Percentiles rank a stretch among this genome's conserved stretches.
These are phyloP conservation scores for Hirtodrosophila cameraria DNA, from an alignment of 2,888 invertebrate genomes.

Conservation along the genomic window DNA sequence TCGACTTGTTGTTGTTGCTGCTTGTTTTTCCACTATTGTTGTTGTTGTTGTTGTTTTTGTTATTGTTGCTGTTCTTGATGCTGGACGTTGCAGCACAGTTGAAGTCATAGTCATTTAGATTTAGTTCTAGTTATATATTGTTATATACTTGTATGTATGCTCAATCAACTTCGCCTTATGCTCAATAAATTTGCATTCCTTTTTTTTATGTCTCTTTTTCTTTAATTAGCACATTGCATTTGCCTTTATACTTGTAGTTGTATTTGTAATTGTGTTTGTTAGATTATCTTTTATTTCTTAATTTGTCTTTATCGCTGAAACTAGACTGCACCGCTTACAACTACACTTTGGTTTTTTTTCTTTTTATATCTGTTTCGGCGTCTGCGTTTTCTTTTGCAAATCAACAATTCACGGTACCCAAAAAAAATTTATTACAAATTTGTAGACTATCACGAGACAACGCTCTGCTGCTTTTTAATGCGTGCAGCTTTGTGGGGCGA, in stretches of 20 bases:
- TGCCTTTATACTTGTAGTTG: conserved; percentile 35
- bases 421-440: conserved; percentile 12
- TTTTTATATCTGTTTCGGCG: conserved; percentile 16
- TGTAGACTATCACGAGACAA: conserved; percentile 13
- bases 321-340: conserved; percentile 39
- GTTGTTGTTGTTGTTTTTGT: conserved; percentile 28
- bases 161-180: conserved; percentile 47
- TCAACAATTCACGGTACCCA: conserved; percentile 6
- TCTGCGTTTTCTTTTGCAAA: conserved; percentile 25
- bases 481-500: conserved; percentile 61
- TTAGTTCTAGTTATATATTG: conserved; percentile 25
- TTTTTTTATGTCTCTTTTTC: conserved; percentile 20
- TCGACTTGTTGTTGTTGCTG: conserved; percentile 56
- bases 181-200: conserved; percentile 66
- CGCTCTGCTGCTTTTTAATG: conserved; percentile 24
- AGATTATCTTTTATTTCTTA: conserved; percentile 42
- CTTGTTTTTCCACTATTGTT: conserved; percentile 23
- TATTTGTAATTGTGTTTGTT: no score
- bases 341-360: conserved; percentile 48
- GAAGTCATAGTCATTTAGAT: conserved; percentile 83
- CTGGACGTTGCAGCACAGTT: conserved; percentile 80
- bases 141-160: conserved; percentile 4
- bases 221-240: conserved; percentile 37
- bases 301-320: conserved; percentile 21
- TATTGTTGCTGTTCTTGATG: conserved; percentile 27